Conservation (phyloP, 2,888 invertebrate species). For the Cryptophagus acutangulus region DNA sequence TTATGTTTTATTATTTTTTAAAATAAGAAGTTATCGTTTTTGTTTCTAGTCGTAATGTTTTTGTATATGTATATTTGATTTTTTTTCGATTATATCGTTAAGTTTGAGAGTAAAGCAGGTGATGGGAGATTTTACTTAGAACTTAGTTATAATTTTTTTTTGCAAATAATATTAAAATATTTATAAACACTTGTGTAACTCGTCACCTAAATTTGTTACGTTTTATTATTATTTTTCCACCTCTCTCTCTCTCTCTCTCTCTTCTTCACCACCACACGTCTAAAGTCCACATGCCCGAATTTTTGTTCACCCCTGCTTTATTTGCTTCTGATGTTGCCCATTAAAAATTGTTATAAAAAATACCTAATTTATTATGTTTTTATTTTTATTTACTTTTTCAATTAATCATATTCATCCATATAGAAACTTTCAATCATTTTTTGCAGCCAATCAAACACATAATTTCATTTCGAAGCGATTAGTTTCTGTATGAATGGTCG, state of each 20-base stretch:
- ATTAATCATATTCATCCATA: too few species aligned
- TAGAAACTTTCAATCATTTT: too few species aligned
- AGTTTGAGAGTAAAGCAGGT: slow-evolving; percentile 38
- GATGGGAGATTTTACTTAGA: slow-evolving; percentile 36
- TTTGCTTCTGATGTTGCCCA: slow-evolving; percentile 42
- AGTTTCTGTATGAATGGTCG: too few species aligned
- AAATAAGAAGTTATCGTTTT: slow-evolving; percentile 18
- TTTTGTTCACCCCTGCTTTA: slow-evolving; percentile 39
- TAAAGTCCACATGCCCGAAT: slow-evolving; percentile 38
- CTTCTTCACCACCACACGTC: slow-evolving; percentile 31
- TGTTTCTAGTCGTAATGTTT: slow-evolving; percentile 39
- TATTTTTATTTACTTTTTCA: too few species aligned
- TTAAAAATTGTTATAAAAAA: slow-evolving; percentile 42
- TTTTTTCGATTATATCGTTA: slow-evolving; percentile 31
- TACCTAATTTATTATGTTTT: slow-evolving; percentile 25
- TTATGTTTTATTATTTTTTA: slow-evolving; percentile 6
- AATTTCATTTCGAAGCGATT: too few species aligned
- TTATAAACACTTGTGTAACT: slow-evolving; percentile 29
- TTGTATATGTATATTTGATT: slow-evolving; percentile 33
- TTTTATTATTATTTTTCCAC: slow-evolving; percentile 22
- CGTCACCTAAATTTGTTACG: slow-evolving; percentile 32
- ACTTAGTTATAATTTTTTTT: slow-evolving; percentile 31
- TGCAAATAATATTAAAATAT: slow-evolving; percentile 26
- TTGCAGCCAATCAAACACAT: too few species aligned
- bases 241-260: too few species aligned